Evolutionary conservation across 2,797 vertebrate genomes (phyloP), one percentile per base, ranked within the genome.

Genomic region (Periparus ater): DNA sequence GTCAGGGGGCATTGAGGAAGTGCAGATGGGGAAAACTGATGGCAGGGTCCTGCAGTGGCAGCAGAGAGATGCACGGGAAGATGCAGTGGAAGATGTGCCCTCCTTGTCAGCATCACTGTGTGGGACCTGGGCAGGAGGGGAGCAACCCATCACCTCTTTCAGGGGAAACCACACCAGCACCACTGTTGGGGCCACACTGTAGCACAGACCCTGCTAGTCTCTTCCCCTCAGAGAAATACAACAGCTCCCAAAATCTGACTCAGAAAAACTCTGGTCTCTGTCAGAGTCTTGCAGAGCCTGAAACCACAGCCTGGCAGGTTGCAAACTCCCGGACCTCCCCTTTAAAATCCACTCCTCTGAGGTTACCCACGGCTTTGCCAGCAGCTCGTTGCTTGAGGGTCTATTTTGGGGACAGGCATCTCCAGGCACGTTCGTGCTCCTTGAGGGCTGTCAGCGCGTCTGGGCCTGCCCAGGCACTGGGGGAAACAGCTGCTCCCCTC

Each of bases 401-500:
- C 74, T 78, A 10, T 81, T 86, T 38, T 58, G 44, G 17, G 51
- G 32, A 67, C 48, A 88, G 54, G 25, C 54, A 84, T 44, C 27
- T 74, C 80, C 85, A 72, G 82, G 80, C 70, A 88, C 1, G 1
- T 75, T 55, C 1, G 0, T 54, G 51, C 77, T 84, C 77, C 88
- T 75, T 5, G 2, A 90, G 66, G 66, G 51, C 80, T 9, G 1
- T 42, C 79, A 77, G 85, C 6, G 0, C 0, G 20, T 62, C 74
- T 70, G 76, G 88, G 91, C 85, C 91, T 95, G 86, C 63, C 62
- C 67, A 53, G 67, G 67, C 30, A 0, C 60, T n/a, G 70, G 77
- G 45, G 93, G 74, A 81, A 95, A 62, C 85, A 94, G 73, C 90
- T 95, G 95, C 88, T 95, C 88, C 85, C 13, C 62, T 93, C 32